Evolutionary conservation across 2,888 invertebrate genomes (phyloP).

Genomic region (Cephus rjabovi): DNA sequence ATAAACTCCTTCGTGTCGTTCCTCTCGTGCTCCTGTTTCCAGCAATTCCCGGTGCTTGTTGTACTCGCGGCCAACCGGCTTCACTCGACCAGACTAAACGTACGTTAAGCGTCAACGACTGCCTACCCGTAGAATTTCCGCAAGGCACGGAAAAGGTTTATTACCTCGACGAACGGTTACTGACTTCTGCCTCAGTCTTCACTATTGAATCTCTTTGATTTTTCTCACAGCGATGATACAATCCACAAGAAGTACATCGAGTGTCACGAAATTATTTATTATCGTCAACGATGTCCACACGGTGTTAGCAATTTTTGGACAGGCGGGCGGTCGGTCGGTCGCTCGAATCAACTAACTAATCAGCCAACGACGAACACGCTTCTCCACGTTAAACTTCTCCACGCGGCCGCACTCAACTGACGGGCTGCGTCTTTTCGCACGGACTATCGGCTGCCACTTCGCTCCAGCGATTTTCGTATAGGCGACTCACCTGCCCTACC

Average conservation of each 20-base stretch:
- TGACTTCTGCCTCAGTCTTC: background rate
- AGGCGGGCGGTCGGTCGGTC: background rate
- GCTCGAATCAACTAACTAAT: background rate
- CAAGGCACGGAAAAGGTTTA: background rate
- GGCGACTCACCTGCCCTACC: constrained; percentile 17
- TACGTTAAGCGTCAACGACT: background rate
- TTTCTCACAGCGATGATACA: background rate
- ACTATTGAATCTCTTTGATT: background rate
- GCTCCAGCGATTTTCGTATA: constrained; percentile 30
- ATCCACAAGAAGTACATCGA: background rate
- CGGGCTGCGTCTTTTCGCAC: constrained; percentile 45
- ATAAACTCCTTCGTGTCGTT: constrained; percentile 1
- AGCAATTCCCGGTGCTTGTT: background rate
- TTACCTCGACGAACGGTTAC: background rate
- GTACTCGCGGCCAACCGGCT: background rate
- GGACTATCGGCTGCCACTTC: constrained; percentile 21
- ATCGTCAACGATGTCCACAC: background rate
- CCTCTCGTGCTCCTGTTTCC: background rate
- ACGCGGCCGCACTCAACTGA: constrained; percentile 50
- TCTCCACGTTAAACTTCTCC: constrained; percentile 7
- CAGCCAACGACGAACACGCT: background rate
- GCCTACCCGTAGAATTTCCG: background rate
- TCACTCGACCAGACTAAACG: background rate
- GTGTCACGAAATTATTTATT: background rate
- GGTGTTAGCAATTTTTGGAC: background rate